Evolutionary conservation across 2,797 vertebrate genomes (phyloP).

Genomic region (Echiichthys vipera): DNA sequence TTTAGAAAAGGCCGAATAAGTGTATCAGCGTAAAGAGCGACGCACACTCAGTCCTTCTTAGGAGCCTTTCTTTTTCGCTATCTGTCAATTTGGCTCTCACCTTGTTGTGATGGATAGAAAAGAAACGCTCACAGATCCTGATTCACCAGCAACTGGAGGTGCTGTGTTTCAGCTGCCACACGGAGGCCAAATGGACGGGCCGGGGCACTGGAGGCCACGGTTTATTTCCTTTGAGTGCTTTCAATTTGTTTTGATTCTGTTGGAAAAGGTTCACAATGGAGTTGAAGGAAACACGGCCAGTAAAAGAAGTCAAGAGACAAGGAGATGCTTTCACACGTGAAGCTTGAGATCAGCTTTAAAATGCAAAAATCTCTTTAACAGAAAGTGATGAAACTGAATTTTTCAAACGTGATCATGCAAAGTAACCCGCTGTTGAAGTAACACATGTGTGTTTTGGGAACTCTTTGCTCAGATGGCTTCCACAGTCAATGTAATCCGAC

Average conservation of each 20-base stretch:
- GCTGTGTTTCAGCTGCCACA: constrained; percentile 20
- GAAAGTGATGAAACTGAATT: neutral
- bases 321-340: neutral
- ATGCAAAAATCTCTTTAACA: neutral
- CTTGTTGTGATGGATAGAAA: constrained; percentile 52
- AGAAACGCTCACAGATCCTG: constrained; percentile 41
- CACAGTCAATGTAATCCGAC: constrained; percentile 44
- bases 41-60: constrained; percentile 15
- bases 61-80: constrained; percentile 10
- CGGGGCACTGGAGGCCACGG: constrained; percentile 40
- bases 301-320: neutral
- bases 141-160: constrained; percentile 39
- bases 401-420: neutral
- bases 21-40: constrained; percentile 29
- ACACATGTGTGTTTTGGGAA: neutral
- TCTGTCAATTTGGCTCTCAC: constrained; percentile 43
- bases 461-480: constrained; percentile 44
- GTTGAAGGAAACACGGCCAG: constrained; percentile 5
- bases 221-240: constrained; percentile 74
- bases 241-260: constrained; percentile 57
- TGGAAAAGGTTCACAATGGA: constrained; percentile 36
- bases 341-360: neutral
- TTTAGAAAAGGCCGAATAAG: constrained; percentile 59
- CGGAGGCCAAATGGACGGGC: constrained; percentile 56
- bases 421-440: neutral